phyloP scores from a whole-genome alignment of 2,888 invertebrate species.

The Volucella zonaria region DNA sequence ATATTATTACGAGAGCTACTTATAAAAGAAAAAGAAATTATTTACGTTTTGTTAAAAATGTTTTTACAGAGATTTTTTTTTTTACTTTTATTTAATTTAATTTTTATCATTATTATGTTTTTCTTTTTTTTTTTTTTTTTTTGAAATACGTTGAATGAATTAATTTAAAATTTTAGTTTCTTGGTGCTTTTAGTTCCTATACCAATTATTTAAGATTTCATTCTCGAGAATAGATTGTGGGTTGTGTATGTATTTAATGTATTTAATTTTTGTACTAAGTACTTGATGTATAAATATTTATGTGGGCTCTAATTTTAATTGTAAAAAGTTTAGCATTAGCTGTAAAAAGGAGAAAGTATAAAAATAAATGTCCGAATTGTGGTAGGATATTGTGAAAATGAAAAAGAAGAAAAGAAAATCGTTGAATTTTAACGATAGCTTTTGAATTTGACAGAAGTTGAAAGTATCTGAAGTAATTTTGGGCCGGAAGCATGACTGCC shows the following conservation, averaged over 20 bases:
- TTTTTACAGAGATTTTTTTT: slow-evolving; percentile 21
- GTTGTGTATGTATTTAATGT: slow-evolving; percentile 46
- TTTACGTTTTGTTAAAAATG: slow-evolving; percentile 50
- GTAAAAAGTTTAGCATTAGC: slow-evolving; percentile 32
- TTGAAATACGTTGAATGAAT: slow-evolving; percentile 18
- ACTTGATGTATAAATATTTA: slow-evolving; percentile 25
- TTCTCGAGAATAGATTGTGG: slow-evolving; percentile 33
- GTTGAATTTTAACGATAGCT: no score
- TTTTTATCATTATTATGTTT: slow-evolving; percentile 10
- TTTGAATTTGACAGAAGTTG: no score
- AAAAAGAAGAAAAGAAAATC: no score
- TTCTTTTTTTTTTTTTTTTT: no score
- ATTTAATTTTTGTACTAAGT: slow-evolving; percentile 51
- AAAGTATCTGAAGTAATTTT: no score
- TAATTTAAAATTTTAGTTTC: slow-evolving; percentile 35
- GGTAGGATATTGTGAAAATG: no score
- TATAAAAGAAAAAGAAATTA: slow-evolving; percentile 17
- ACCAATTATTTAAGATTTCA: slow-evolving; percentile 44
- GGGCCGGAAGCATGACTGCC: no score
- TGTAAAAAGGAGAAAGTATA: slow-evolving; percentile 12
- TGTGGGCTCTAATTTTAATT: slow-evolving; percentile 19
- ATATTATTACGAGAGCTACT: slow-evolving; percentile 23
- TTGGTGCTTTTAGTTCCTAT: slow-evolving; percentile 74
- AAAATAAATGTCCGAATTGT: not conserved
- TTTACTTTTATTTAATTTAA: slow-evolving; percentile 4